Evolutionary conservation across 2,797 vertebrate species (phyloP).

Genomic region (Xenopus petersii): DNA sequence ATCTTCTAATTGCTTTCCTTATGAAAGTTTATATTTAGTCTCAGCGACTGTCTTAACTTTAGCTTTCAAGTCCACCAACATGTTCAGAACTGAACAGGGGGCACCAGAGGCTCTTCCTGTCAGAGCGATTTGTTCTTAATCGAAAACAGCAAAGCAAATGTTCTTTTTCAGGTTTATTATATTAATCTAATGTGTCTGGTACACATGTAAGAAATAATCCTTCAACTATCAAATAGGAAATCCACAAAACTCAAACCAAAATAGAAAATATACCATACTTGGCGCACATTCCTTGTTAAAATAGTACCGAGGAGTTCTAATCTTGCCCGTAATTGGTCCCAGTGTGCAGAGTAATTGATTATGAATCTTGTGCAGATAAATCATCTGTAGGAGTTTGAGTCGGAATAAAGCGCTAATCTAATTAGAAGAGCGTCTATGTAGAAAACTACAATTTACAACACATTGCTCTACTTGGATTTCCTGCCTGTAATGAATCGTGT

Average conservation of each 20-base stretch:
- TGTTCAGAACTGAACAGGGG: no score
- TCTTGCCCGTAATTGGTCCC: slow-evolving; percentile 48
- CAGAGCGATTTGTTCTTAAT: no score
- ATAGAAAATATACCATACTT: background rate
- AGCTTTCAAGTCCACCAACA: no score
- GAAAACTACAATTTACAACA: slow-evolving; percentile 49
- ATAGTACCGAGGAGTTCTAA: slow-evolving; percentile 16
- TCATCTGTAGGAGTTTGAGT: slow-evolving; percentile 40
- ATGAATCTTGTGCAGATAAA: slow-evolving; percentile 47
- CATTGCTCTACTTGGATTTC: slow-evolving; percentile 32
- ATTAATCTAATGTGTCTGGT: background rate
- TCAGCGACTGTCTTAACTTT: no score
- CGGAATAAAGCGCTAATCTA: slow-evolving; percentile 52
- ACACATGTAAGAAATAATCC: slow-evolving; percentile 9
- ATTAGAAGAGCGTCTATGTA: slow-evolving; percentile 46
- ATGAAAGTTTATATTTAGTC: no score
- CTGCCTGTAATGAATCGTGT: slow-evolving; percentile 17
- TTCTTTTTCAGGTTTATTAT: no score
- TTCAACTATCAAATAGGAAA: background rate
- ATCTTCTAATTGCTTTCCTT: no score
- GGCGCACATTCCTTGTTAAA: background rate
- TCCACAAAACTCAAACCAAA: background rate
- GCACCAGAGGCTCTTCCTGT: no score
- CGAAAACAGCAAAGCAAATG: no score
- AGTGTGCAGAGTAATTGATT: slow-evolving; percentile 51